Percentiles rank a stretch among this genome's conserved stretches.
Conservation (phyloP, 2,113 vertebrate genomes). For the Andinoacara biseriatus region DNA sequence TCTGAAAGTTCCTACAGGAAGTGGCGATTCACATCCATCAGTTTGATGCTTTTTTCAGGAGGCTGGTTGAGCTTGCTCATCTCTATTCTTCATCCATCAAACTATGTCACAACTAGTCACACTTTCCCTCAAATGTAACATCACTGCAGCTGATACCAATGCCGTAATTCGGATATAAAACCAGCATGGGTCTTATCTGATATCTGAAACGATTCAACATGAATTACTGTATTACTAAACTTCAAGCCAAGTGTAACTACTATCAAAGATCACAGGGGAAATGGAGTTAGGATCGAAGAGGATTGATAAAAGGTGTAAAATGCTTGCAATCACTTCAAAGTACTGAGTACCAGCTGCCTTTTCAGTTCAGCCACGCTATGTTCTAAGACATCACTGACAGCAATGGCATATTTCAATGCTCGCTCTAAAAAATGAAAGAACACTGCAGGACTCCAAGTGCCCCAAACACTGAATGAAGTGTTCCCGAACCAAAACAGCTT, state of each 20-base stretch:
- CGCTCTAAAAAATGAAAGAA: slow-evolving; percentile 33
- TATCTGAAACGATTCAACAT: background rate
- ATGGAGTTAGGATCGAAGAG: background rate
- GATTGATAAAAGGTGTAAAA: background rate
- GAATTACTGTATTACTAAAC: background rate
- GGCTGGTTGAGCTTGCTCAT: rapidly evolving
- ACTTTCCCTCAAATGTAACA: background rate
- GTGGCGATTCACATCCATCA: background rate
- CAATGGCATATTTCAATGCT: background rate
- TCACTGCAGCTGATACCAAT: background rate
- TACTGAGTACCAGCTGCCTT: background rate
- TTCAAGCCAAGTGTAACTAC: background rate
- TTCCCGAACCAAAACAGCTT: slow-evolving; percentile 45
- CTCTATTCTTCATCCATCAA: background rate
- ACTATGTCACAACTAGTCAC: background rate
- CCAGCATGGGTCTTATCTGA: background rate
- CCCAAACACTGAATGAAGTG: slow-evolving; percentile 32
- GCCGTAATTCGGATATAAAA: rapidly evolving
- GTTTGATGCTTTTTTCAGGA: background rate
- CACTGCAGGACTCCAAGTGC: slow-evolving; percentile 11
- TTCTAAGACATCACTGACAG: background rate
- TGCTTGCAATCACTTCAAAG: background rate
- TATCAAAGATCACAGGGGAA: background rate
- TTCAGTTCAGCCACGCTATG: slow-evolving; percentile 1
- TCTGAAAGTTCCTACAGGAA: background rate